phyloP scores from a whole-genome alignment of 2,113 vertebrate genomes.

The Manacus vitellinus region DNA sequence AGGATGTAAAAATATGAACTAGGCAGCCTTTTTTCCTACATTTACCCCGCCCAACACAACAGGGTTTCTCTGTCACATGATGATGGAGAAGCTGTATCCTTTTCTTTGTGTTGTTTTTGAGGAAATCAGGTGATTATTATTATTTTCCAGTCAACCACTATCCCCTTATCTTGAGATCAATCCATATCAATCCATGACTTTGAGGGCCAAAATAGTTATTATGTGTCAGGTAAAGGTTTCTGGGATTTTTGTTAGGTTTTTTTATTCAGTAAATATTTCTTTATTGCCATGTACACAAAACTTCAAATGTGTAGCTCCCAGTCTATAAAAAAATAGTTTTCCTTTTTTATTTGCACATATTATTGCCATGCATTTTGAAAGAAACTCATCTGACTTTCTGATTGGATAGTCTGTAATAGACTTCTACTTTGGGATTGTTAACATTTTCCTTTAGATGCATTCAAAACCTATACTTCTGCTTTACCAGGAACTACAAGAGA shows the following conservation, averaged over 20 bases:
- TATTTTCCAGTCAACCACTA: neutral
- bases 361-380: neutral
- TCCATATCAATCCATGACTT: neutral
- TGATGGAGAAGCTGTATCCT: neutral
- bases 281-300: neutral
- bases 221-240: neutral
- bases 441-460: neutral
- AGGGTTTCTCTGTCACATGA: neutral
- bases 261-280: neutral
- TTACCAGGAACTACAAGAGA: neutral
- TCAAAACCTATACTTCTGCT: neutral
- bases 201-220: neutral
- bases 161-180: neutral
- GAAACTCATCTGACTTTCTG: neutral
- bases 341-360: neutral
- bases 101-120: neutral
- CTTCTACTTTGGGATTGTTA: neutral
- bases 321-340: neutral
- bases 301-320: neutral
- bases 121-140: neutral
- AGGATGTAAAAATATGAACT: neutral
- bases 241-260: neutral
- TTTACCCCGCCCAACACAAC: neutral
- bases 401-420: neutral
- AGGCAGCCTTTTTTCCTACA: neutral